These are phyloP conservation scores for Dryobates pubescens DNA, from an alignment of 2,797 vertebrate genomes.

Conservation along the genomic window DNA sequence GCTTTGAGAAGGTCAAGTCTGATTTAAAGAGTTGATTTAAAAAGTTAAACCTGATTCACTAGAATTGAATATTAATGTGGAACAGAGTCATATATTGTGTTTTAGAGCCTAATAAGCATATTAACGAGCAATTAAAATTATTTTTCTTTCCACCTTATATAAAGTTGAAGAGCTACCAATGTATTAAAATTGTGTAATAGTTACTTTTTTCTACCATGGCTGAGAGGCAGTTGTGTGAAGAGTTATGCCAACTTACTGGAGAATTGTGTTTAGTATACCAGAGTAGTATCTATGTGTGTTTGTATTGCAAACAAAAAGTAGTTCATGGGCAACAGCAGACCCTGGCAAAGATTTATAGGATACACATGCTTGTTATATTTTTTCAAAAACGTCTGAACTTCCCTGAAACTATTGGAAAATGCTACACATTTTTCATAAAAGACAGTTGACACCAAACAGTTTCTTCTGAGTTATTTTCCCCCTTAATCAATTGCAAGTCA, in stretches of 20 bases:
- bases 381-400: constrained; percentile 2
- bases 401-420: not conserved
- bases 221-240: constrained; percentile 4
- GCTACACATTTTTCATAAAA: not conserved
- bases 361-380: not conserved
- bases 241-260: not conserved
- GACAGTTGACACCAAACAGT: not conserved
- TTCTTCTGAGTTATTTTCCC: constrained; percentile 22
- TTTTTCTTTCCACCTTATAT: constrained; percentile 51
- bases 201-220: not conserved
- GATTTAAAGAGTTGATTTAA: constrained; percentile 77
- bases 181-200: constrained; percentile 10
- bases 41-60: constrained; percentile 75
- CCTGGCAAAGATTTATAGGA: not conserved
- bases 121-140: constrained; percentile 65
- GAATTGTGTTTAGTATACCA: not conserved
- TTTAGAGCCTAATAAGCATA: constrained; percentile 64
- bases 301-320: not conserved
- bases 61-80: constrained; percentile 69
- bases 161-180: constrained; percentile 31
- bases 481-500: constrained; percentile 21
- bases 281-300: not conserved
- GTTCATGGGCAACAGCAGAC: not conserved
- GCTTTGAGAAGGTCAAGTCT: constrained; percentile 76
- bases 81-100: constrained; percentile 36